Base-by-base conservation (phyloP, 2,797 vertebrate genomes). In the Falco peregrinus region DNA sequence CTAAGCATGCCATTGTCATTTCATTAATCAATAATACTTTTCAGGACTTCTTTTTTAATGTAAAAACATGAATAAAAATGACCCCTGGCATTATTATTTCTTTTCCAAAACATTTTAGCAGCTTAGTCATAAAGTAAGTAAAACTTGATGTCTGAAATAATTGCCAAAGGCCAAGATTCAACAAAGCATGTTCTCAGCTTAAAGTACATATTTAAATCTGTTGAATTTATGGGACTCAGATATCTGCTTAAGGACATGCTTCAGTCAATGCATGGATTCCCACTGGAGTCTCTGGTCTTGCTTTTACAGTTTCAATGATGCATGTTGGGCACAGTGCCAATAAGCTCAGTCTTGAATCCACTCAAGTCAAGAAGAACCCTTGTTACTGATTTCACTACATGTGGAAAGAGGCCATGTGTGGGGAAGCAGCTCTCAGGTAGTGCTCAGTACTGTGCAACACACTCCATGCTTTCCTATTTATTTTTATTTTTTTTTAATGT, bases 291-390 rank as follows among this genome's bases (percentile, higher is more conserved):
- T 92, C 90, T 61, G 45, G 81, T 71, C 88, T 68, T 85, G 56
- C 71, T 85, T 28, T 77, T 87, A 67, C 53, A 60, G 87, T 96
- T 93, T 95, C 93, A 92, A 80, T 68, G 78, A 91, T 64, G 71
- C 64, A 79, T 90, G 81, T 89, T 92, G 81, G 93, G 94, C 84
- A 26, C 68, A 53, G 41, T 0, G 93, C 94, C 95, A 96, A 39
- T 54, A 90, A 93, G 4, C 45, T 94, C 53, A 91, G 50, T 86
- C 91, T 91, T 96, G 87, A 96, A 89, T 89, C 76, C 82, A 90
- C 91, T 95, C 84, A 84, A 86, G 88, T 87, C 74, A 71, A 87
- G 90, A 87, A 96, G 89, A 95, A 94, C 71, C 26, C 93, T 96
- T 96, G 68, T 87, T 87, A 85, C 79, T 87, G 75, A 95, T 87